These are phyloP conservation scores for Strigops habroptila DNA, from an alignment of 2,113 vertebrate species.

Conservation along the genomic window DNA sequence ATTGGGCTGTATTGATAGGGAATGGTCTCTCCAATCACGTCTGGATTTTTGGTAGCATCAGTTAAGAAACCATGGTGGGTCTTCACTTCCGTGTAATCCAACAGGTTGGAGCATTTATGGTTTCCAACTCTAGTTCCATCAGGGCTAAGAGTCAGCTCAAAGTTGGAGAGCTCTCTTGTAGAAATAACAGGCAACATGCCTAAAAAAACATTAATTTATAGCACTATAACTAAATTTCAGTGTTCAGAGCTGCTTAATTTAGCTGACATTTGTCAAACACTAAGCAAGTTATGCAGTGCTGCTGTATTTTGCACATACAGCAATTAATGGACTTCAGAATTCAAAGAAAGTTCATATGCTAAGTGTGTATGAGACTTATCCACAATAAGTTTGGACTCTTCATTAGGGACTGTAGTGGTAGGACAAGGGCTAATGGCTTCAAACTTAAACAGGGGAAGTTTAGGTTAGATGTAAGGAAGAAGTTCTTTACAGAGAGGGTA, in stretches of 20 bases:
- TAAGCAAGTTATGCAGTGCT: not conserved
- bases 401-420: no score
- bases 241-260: not conserved
- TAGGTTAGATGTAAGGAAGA: no score
- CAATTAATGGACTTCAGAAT: not conserved
- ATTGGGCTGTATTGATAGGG: constrained; percentile 85
- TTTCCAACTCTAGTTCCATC: constrained; percentile 89
- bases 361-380: not conserved
- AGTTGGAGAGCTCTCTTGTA: constrained; percentile 89
- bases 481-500: no score
- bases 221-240: not conserved
- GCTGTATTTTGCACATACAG: not conserved
- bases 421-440: no score
- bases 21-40: constrained; percentile 78
- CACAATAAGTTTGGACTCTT: no score
- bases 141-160: constrained; percentile 90
- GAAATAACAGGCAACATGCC: constrained; percentile 94
- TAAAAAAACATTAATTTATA: constrained; percentile 45
- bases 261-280: not conserved
- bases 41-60: constrained; percentile 72
- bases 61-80: constrained; percentile 90
- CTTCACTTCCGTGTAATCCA: constrained; percentile 86
- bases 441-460: no score
- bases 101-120: constrained; percentile 92
- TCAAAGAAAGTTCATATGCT: not conserved